Base-by-base conservation (phyloP, 2,113 vertebrate genomes). In the Heliornis fulica region DNA sequence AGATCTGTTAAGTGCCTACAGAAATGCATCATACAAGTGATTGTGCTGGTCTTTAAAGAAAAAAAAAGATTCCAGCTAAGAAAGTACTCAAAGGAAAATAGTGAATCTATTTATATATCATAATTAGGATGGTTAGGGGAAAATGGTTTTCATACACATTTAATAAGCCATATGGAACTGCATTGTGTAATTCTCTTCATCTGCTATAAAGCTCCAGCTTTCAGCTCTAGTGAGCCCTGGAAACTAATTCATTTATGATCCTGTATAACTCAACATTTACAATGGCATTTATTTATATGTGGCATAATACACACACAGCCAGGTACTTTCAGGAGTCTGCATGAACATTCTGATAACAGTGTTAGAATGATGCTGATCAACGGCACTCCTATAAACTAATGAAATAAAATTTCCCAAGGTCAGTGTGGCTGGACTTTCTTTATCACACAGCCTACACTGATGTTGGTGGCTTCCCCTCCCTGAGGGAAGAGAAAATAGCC, bases 181-280 rank as follows among this genome's bases (percentile, higher is more conserved):
- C 41, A 59, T 41, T 83, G 80, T 89, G 51, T 17, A 64, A 13
- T 74, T 87, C 64, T 64, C 46, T 70, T 71, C 77, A 84, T 95
- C 69, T 93, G 69, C 91, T 92, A 54, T 68, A 87, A 94, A 90
- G 43, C 14, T 7, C 20, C 29, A 60, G 48, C 89, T 89, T 94
- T 90, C 60, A 89, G 68, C 78, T 78, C 59, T 91, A 95, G 94
- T 77, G 87, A 96, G 80, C 19, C 25, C 64, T 45, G 71, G 64
- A 95, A 92, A 69, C 51, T 54, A 81, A 43, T 90, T 88, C 90
- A 87, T 88, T 92, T 93, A 40, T 83, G 71, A 96, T 96, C 43
- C 69, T 2, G 1, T 60, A 50, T 92, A 83, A 89, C 43, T 96
- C 7, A 1, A 75, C 90, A 81, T 93, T 92, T 83, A 43, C 56